phyloP scores from a whole-genome alignment of 2,888 invertebrate genomes.

The Lycophotia porphyrea region DNA sequence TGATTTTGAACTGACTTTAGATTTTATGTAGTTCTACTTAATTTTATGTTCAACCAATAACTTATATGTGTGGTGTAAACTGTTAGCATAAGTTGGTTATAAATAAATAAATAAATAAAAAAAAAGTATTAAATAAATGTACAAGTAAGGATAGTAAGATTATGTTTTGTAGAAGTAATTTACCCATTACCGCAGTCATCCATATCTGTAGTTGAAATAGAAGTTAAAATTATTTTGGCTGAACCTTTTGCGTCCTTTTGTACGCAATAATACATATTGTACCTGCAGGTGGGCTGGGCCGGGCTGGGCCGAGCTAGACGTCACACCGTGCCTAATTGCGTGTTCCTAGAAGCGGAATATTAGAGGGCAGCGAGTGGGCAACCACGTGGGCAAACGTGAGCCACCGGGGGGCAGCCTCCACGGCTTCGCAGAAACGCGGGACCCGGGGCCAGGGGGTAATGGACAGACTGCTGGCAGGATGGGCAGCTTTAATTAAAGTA shows the following conservation, averaged over 20 bases:
- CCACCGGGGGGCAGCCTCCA: conserved; percentile 17
- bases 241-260: conserved; percentile 9
- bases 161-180: neutral
- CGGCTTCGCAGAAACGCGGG: conserved; percentile 13
- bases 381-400: conserved; percentile 7
- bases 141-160: too few species aligned
- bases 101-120: too few species aligned
- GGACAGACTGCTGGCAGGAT: conserved; percentile 19
- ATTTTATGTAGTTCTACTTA: too few species aligned
- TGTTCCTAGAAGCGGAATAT: conserved; percentile 40
- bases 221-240: neutral
- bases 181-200: neutral
- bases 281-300: conserved; percentile 31
- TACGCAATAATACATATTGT: neutral
- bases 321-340: conserved; percentile 39
- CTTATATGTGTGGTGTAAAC: too few species aligned
- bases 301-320: conserved; percentile 21
- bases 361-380: neutral
- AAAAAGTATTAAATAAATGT: too few species aligned
- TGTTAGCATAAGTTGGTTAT: too few species aligned
- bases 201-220: neutral
- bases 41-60: too few species aligned
- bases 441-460: neutral
- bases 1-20: too few species aligned
- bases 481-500: conserved; percentile 36